These are phyloP conservation scores for Amphiprion clarkii DNA, from an alignment of 2,797 vertebrate species.

Conservation along the genomic window DNA sequence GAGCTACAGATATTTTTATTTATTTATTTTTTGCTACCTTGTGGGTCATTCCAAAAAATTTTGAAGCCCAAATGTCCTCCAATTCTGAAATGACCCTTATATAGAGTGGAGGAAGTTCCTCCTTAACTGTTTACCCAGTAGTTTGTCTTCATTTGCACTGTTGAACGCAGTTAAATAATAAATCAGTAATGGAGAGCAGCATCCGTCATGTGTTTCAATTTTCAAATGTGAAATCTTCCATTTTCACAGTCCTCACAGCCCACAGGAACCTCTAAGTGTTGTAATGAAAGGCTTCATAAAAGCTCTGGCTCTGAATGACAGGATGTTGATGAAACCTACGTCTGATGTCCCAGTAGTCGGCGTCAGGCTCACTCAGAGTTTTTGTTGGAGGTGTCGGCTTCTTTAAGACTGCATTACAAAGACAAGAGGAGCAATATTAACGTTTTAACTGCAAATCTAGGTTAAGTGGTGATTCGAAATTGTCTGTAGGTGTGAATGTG, in stretches of 20 bases:
- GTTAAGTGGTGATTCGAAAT: too few species aligned
- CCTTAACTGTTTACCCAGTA: background rate
- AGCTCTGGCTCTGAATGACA: background rate
- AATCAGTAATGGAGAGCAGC: background rate
- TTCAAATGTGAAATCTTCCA: too few species aligned
- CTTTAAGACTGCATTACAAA: constrained; percentile 8
- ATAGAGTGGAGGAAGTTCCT: background rate
- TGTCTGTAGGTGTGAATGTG: too few species aligned
- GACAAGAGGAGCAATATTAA: background rate
- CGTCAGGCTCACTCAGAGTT: constrained; percentile 38
- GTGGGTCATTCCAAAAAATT: too few species aligned
- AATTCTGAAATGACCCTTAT: too few species aligned
- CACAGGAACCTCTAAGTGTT: background rate
- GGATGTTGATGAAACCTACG: constrained; percentile 20
- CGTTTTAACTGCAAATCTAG: too few species aligned
- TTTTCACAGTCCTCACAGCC: background rate
- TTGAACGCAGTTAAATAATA: background rate
- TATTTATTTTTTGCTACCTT: too few species aligned
- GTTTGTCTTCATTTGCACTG: too few species aligned
- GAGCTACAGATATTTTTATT: too few species aligned
- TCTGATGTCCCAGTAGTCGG: constrained; percentile 60
- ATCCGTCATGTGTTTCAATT: background rate
- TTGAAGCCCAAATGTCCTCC: too few species aligned
- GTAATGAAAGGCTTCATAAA: constrained; percentile 29
- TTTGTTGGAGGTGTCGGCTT: constrained; percentile 34